These are phyloP conservation scores for Mesoclemmys tuberculata DNA, from an alignment of 2,113 vertebrate species.

Conservation along the genomic window DNA sequence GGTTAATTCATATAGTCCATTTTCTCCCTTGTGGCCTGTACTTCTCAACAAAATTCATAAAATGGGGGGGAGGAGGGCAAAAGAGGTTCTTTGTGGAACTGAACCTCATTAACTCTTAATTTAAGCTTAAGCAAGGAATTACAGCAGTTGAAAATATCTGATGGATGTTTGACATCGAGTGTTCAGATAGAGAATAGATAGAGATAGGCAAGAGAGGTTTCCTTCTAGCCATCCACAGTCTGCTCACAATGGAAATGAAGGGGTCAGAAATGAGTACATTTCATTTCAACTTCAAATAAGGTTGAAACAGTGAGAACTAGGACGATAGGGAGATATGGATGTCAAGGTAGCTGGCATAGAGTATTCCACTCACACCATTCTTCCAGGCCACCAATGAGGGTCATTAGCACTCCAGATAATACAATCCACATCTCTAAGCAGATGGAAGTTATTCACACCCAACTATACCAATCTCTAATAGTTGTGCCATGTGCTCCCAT, in stretches of 20 bases:
- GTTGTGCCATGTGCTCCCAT: not conserved
- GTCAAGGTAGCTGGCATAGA: not conserved
- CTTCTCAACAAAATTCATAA: not conserved
- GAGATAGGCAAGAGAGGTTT: rapidly evolving
- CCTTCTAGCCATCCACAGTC: rapidly evolving
- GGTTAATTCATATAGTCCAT: not conserved
- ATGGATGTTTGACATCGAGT: not conserved
- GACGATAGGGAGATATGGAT: not conserved
- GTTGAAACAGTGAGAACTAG: not conserved
- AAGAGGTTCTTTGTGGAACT: constrained; percentile 6
- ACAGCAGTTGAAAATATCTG: rapidly evolving
- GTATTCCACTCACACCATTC: not conserved
- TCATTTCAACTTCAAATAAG: not conserved
- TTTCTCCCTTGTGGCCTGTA: not conserved
- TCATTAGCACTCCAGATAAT: not conserved
- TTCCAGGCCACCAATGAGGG: not conserved
- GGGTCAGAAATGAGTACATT: not conserved
- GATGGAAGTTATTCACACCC: not conserved
- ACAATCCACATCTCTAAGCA: not conserved
- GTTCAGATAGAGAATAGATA: rapidly evolving
- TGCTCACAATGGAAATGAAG: not conserved
- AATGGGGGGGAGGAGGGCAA: constrained; percentile 34
- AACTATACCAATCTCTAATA: not conserved
- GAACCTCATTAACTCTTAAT: rapidly evolving
- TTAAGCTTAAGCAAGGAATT: not conserved